phyloP scores from a whole-genome alignment of 2,888 invertebrate species.

The Nomada fabriciana region DNA sequence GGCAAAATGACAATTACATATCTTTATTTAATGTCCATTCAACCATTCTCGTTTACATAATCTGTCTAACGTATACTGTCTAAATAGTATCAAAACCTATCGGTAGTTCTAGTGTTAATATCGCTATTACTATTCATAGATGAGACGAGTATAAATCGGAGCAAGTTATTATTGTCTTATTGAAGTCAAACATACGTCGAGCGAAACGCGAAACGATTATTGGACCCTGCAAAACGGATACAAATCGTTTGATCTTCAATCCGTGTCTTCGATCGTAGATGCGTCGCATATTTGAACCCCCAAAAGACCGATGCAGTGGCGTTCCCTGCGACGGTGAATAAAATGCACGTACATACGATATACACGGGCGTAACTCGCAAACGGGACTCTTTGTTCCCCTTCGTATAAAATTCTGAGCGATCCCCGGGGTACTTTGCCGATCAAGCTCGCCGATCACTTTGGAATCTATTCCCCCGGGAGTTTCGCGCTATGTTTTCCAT shows the following conservation, averaged over 20 bases:
- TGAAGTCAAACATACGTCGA: background rate
- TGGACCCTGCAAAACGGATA: background rate
- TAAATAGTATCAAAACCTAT: too few species aligned
- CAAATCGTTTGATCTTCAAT: conserved; percentile 51
- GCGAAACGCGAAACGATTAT: conserved; percentile 18
- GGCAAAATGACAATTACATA: too few species aligned
- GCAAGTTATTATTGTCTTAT: background rate
- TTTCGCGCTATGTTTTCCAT: conserved; percentile 62
- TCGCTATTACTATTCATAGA: background rate
- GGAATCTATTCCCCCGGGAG: conserved; percentile 64
- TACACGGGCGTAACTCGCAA: conserved; percentile 5
- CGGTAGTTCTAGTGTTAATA: too few species aligned
- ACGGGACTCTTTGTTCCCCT: conserved; percentile 55
- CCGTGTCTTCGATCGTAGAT: conserved; percentile 39
- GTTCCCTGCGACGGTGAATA: conserved; percentile 3
- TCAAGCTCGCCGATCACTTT: conserved; percentile 55
- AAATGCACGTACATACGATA: background rate
- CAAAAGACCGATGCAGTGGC: conserved; percentile 34
- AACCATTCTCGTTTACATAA: too few species aligned
- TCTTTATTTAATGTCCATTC: too few species aligned
- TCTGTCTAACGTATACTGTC: too few species aligned
- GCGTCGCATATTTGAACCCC: conserved; percentile 47
- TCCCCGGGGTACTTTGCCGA: conserved; percentile 56
- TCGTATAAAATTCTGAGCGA: conserved; percentile 56
- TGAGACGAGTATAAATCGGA: background rate